Evolutionary conservation across 2,797 vertebrate genomes (phyloP).

Genomic region (Pristis pectinata): DNA sequence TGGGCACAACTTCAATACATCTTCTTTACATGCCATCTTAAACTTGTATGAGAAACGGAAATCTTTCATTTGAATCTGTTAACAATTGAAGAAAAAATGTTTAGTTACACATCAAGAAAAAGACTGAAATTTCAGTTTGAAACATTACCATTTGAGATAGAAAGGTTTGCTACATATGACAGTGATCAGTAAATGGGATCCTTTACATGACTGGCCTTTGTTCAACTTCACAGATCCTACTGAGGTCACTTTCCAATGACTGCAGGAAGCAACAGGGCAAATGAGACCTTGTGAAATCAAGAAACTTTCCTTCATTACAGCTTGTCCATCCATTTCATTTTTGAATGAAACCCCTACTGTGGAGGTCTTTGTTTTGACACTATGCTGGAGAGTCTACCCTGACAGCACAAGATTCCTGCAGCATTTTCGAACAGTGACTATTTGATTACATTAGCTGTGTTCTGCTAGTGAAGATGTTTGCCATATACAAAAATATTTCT

Average conservation of each 20-base stretch:
- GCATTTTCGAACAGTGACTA: background rate
- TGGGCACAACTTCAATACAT: conserved; percentile 91
- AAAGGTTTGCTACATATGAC: background rate
- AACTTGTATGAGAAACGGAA: conserved; percentile 97
- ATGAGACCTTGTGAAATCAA: conserved; percentile 1
- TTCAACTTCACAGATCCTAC: background rate
- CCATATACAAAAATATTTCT: background rate
- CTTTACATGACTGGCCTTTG: background rate
- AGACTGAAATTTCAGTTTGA: background rate
- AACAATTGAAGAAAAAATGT: background rate
- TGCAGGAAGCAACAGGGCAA: background rate
- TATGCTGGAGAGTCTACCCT: background rate
- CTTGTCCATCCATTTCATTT: background rate
- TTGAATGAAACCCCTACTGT: background rate
- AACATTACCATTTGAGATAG: background rate
- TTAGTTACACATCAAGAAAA: background rate
- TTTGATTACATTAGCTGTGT: background rate
- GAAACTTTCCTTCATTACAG: background rate
- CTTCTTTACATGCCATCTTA: conserved; percentile 97
- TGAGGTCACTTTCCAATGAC: background rate
- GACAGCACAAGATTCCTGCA: background rate
- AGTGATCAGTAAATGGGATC: background rate
- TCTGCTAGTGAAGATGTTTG: background rate
- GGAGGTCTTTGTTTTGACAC: background rate
- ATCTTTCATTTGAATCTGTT: conserved; percentile 93